These are phyloP conservation scores for Tortricodes alternella DNA, from an alignment of 2,888 invertebrate species.

Conservation along the genomic window DNA sequence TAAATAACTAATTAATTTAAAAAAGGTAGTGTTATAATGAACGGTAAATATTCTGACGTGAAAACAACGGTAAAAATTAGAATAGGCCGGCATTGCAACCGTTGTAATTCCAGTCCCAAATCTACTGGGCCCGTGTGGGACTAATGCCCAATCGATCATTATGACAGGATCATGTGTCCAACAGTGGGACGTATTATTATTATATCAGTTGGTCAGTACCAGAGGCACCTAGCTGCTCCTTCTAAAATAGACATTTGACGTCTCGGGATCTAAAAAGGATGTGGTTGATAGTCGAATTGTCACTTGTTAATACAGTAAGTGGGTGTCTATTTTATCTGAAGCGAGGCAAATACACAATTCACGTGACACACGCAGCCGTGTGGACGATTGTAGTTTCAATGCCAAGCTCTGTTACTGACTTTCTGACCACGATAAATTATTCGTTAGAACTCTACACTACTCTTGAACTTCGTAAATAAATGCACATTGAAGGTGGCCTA, in stretches of 20 bases:
- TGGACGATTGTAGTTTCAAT: constrained; percentile 14
- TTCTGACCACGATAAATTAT: not conserved
- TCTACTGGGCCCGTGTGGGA: too few relatives aligned
- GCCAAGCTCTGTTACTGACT: not conserved
- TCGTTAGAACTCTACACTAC: not conserved
- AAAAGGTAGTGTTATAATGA: too few relatives aligned
- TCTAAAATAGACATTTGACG: constrained; percentile 21
- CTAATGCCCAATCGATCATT: too few relatives aligned
- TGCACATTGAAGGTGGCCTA: too few relatives aligned
- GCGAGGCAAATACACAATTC: constrained; percentile 31
- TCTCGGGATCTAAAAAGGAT: constrained; percentile 41
- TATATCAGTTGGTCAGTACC: too few relatives aligned
- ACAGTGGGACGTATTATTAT: too few relatives aligned
- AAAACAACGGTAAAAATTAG: too few relatives aligned
- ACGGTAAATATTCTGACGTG: too few relatives aligned
- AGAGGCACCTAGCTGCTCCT: not conserved
- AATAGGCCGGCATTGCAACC: too few relatives aligned
- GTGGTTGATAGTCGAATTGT: constrained; percentile 40
- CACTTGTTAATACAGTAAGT: constrained; percentile 40
- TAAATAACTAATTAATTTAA: too few relatives aligned
- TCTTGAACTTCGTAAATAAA: not conserved
- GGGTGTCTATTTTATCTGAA: constrained; percentile 36
- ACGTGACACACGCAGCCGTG: constrained; percentile 33
- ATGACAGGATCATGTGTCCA: too few relatives aligned
- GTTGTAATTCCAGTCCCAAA: too few relatives aligned